A percentile compares a stretch with the other conserved stretches of the same genome.
phyloP scores from a whole-genome alignment of 2,797 vertebrate genomes.

The Antrozous pallidus region DNA sequence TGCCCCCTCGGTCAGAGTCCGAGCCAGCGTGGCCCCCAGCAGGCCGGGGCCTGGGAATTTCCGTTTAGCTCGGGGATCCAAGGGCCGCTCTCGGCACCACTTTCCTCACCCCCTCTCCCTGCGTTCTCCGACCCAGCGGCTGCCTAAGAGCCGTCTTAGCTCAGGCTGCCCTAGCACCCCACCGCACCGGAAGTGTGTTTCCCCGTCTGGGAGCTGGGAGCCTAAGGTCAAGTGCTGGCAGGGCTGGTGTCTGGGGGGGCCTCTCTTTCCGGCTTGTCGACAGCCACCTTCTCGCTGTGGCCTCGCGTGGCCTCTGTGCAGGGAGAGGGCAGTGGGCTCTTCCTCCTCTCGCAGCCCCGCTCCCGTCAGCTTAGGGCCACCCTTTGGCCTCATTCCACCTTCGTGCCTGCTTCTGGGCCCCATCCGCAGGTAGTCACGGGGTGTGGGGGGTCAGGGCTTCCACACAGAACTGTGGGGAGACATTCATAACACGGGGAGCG shows the following conservation, averaged over 20 bases:
- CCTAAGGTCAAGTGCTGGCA: background rate
- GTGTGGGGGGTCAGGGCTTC: background rate
- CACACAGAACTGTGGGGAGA: accelerated
- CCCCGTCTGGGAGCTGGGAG: background rate
- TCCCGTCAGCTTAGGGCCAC: background rate
- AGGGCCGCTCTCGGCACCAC: accelerated
- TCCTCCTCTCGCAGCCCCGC: accelerated
- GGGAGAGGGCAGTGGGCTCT: accelerated
- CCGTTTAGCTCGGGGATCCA: accelerated
- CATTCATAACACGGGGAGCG: background rate
- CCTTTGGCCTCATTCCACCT: background rate
- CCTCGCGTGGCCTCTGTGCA: background rate
- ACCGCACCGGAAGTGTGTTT: background rate
- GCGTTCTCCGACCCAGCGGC: background rate
- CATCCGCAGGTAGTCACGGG: background rate
- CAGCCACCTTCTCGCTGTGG: background rate
- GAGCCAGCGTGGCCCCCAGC: background rate
- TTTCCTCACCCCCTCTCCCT: background rate
- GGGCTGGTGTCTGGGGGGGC: background rate
- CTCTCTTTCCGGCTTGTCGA: background rate
- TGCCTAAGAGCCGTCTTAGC: background rate
- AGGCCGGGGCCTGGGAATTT: background rate
- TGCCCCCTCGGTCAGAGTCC: background rate
- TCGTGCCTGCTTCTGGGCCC: background rate
- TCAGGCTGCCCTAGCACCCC: background rate